phyloP scores from a whole-genome alignment of 2,888 invertebrate genomes.

The Rhingia rostrata region DNA sequence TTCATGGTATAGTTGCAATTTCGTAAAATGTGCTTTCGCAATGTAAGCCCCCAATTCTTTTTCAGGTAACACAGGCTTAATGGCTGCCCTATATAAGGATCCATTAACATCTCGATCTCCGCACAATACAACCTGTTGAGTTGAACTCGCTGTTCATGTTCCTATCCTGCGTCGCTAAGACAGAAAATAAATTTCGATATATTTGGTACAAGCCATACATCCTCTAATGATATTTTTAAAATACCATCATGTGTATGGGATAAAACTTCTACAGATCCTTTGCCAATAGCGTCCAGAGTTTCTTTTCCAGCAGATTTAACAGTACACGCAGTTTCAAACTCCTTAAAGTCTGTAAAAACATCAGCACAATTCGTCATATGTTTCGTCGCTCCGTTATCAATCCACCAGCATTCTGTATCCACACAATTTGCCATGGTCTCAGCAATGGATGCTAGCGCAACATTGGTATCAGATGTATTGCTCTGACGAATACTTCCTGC shows the following conservation, averaged over 20 bases:
- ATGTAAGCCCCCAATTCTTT: too few relatives aligned
- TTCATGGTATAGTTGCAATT: slow-evolving; percentile 14
- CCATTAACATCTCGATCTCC: background rate
- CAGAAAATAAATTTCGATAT: slow-evolving; percentile 32
- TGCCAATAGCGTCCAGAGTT: background rate
- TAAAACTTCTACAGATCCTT: background rate
- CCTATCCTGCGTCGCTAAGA: slow-evolving; percentile 33
- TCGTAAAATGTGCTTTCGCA: background rate
- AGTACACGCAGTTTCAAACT: background rate
- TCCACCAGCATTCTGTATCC: too few relatives aligned
- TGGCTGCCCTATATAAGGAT: slow-evolving; percentile 9
- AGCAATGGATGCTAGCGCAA: background rate
- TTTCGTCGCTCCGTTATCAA: slow-evolving; percentile 58
- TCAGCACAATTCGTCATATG: background rate
- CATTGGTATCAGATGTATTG: background rate
- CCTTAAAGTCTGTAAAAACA: background rate
- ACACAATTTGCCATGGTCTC: background rate
- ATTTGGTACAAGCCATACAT: background rate
- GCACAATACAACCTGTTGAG: slow-evolving; percentile 9
- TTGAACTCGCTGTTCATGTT: slow-evolving; percentile 21
- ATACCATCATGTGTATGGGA: background rate
- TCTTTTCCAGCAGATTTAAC: background rate
- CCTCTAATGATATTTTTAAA: background rate
- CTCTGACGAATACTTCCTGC: background rate
- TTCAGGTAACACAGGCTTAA: slow-evolving; percentile 1